These are phyloP conservation scores for Cheirogaleus major DNA, from an alignment of 2,797 vertebrate genomes.

Conservation along the genomic window DNA sequence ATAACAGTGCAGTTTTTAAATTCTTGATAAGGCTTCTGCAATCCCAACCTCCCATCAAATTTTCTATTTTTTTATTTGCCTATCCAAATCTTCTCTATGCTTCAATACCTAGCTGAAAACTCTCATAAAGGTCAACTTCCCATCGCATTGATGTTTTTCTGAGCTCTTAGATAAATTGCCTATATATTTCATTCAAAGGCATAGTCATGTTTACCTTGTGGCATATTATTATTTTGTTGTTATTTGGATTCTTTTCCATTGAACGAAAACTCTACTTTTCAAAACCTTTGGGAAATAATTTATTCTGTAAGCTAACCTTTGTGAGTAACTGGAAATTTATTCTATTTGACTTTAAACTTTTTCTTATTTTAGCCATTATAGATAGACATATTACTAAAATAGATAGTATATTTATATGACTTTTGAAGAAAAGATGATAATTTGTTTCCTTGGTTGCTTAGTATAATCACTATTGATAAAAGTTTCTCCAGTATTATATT, in stretches of 20 bases:
- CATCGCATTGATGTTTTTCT: neutral
- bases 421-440: neutral
- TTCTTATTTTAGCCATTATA: neutral
- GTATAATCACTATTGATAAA: neutral
- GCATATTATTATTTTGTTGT: conserved; percentile 56
- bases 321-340: neutral
- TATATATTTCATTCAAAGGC: neutral
- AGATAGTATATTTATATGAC: neutral
- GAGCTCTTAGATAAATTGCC: neutral
- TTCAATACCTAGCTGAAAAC: neutral
- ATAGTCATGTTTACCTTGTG: neutral
- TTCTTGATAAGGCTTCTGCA: neutral
- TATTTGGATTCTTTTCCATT: conserved; percentile 29
- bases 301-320: neutral
- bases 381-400: neutral
- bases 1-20: neutral
- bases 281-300: conserved; percentile 35
- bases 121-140: neutral
- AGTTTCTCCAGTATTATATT: neutral
- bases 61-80: neutral
- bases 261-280: conserved; percentile 45
- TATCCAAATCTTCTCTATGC: neutral
- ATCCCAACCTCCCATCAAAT: neutral
- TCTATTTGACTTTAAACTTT: neutral
- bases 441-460: neutral